A percentile compares a stretch with the other conserved stretches of the same genome.
These are phyloP conservation scores for Arge pagana DNA, from an alignment of 2,888 invertebrate species.

Conservation along the genomic window DNA sequence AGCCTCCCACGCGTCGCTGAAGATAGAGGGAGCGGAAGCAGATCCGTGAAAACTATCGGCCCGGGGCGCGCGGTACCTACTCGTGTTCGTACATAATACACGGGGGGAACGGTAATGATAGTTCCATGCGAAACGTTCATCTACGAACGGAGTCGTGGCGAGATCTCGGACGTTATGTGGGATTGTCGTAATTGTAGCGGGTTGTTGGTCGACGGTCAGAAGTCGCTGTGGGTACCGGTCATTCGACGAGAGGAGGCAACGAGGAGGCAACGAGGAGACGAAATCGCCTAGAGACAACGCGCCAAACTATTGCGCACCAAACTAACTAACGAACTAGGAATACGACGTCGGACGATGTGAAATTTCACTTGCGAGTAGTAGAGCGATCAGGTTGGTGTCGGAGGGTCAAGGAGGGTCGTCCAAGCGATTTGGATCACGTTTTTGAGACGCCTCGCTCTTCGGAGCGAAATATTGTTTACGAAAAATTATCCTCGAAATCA, in stretches of 20 bases:
- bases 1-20: slow-evolving; percentile 42
- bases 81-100: slow-evolving; percentile 21
- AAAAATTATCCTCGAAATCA: no score
- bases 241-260: no score
- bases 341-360: slow-evolving; percentile 11
- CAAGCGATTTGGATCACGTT: no score
- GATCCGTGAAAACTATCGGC: slow-evolving; percentile 18
- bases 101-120: slow-evolving; percentile 18
- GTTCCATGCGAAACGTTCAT: slow-evolving; percentile 9
- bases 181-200: slow-evolving; percentile 16
- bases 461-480: no score
- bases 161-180: slow-evolving; percentile 6
- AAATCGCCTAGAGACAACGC: slow-evolving; percentile 8
- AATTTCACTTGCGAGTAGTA: slow-evolving; percentile 7
- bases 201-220: slow-evolving; percentile 7
- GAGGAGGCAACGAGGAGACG: no score
- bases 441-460: no score
- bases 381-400: neutral
- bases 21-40: neutral
- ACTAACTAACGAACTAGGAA: no score
- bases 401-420: no score
- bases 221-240: slow-evolving; percentile 8
- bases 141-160: neutral
- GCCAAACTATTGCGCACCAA: slow-evolving; percentile 6
- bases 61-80: slow-evolving; percentile 15